Percentiles rank a stretch among this genome's conserved stretches.
These are phyloP conservation scores for Grantiella picta DNA, from an alignment of 2,113 vertebrate species.

Conservation along the genomic window DNA sequence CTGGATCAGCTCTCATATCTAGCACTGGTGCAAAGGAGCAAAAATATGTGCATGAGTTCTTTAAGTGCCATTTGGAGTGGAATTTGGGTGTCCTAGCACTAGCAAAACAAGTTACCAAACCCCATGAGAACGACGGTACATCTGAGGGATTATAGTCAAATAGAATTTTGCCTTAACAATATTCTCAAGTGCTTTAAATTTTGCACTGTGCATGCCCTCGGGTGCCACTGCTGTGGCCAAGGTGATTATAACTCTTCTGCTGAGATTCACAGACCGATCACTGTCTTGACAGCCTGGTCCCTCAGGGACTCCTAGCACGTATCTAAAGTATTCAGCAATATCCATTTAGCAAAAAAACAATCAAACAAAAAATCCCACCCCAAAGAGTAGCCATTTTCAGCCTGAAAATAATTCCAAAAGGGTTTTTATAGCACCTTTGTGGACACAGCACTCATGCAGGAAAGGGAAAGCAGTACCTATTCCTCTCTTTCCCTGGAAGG, in stretches of 20 bases:
- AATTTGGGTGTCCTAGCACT: background rate
- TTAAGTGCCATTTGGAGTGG: background rate
- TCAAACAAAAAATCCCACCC: background rate
- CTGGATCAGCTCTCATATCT: background rate
- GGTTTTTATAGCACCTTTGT: background rate
- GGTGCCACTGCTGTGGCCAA: background rate
- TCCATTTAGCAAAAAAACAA: background rate
- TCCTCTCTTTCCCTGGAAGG: background rate
- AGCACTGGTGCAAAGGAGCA: background rate
- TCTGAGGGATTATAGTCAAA: background rate
- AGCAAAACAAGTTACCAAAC: background rate
- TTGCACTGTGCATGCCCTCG: accelerated
- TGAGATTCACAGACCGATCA: background rate
- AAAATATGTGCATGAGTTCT: background rate
- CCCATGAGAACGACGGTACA: background rate
- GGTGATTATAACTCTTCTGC: background rate
- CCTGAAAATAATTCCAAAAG: background rate
- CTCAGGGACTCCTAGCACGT: background rate
- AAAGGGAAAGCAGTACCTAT: background rate
- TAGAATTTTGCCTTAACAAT: background rate
- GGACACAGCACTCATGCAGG: background rate
- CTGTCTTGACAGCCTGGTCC: background rate
- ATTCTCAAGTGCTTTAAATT: background rate
- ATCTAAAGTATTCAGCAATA: background rate
- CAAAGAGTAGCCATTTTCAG: background rate